These are phyloP conservation scores for Cinclus cinclus DNA, from an alignment of 2,113 vertebrate species.

Conservation along the genomic window DNA sequence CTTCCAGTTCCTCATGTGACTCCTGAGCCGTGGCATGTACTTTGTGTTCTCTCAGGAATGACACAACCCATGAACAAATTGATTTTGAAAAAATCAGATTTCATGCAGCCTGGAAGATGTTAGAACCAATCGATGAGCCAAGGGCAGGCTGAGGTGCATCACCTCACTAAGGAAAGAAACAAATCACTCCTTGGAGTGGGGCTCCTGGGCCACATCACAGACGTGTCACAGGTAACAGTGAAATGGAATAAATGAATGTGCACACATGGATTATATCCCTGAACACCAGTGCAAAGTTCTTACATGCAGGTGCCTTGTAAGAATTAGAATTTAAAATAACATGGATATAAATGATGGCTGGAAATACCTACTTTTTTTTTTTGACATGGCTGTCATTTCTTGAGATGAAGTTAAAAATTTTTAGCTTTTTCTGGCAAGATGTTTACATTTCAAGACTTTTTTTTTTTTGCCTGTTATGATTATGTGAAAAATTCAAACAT, in stretches of 20 bases:
- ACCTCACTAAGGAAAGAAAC: neutral
- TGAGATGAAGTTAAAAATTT: neutral
- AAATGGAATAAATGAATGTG: slow-evolving; percentile 16
- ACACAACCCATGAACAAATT: neutral
- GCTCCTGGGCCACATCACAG: slow-evolving; percentile 52
- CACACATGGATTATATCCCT: neutral
- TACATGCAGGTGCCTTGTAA: neutral
- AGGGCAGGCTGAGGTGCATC: slow-evolving; percentile 52
- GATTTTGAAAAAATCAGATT: slow-evolving; percentile 31
- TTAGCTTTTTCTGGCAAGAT: neutral
- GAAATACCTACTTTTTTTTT: neutral
- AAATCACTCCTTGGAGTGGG: slow-evolving; percentile 19
- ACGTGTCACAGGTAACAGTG: slow-evolving; percentile 1
- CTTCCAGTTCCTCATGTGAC: neutral
- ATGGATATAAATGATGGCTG: neutral
- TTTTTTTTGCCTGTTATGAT: neutral
- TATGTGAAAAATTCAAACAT: neutral
- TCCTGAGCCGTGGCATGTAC: neutral
- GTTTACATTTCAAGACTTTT: neutral
- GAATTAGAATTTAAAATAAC: neutral
- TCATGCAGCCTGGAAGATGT: slow-evolving; percentile 37
- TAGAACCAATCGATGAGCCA: slow-evolving; percentile 37
- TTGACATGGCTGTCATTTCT: neutral
- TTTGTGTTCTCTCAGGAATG: neutral
- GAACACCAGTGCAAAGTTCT: neutral